A percentile compares a stretch with the other conserved stretches of the same genome.
Conservation (phyloP, 2,888 invertebrate genomes). For the Allygus modestus region DNA sequence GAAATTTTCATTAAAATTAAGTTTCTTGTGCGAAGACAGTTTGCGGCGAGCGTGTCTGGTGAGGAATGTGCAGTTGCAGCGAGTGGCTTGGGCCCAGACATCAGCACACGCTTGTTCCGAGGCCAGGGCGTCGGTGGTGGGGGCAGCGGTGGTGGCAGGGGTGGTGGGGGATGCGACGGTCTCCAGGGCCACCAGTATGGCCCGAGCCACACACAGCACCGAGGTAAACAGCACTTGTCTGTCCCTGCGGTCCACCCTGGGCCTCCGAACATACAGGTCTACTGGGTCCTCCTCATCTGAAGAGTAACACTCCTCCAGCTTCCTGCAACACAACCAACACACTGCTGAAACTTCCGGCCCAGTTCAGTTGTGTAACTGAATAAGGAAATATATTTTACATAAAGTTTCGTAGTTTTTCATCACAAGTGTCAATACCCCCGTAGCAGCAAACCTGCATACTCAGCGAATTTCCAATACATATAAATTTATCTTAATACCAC, state of each 20-base stretch:
- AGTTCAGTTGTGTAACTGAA: too few relatives aligned
- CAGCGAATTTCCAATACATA: too few relatives aligned
- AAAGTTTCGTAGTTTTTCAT: too few relatives aligned
- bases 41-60: slow-evolving; percentile 15
- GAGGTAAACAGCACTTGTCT: background rate
- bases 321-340: slow-evolving; percentile 25
- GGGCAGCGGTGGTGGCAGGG: background rate
- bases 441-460: too few relatives aligned
- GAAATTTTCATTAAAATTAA: slow-evolving; percentile 17
- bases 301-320: slow-evolving; percentile 54
- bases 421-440: too few relatives aligned
- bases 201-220: slow-evolving; percentile 29
- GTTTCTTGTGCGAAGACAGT: slow-evolving; percentile 36
- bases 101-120: slow-evolving; percentile 29
- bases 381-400: too few relatives aligned
- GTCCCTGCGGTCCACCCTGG: slow-evolving; percentile 20
- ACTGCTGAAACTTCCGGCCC: too few relatives aligned
- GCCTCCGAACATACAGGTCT: slow-evolving; percentile 17
- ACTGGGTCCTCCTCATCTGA: slow-evolving; percentile 45
- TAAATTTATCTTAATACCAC: too few relatives aligned
- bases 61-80: slow-evolving; percentile 78
- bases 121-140: background rate
- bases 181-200: slow-evolving; percentile 5
- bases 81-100: slow-evolving; percentile 78
- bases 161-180: background rate